Evolutionary conservation across 2,888 invertebrate species (phyloP).

Genomic region (Candidula unifasciata): DNA sequence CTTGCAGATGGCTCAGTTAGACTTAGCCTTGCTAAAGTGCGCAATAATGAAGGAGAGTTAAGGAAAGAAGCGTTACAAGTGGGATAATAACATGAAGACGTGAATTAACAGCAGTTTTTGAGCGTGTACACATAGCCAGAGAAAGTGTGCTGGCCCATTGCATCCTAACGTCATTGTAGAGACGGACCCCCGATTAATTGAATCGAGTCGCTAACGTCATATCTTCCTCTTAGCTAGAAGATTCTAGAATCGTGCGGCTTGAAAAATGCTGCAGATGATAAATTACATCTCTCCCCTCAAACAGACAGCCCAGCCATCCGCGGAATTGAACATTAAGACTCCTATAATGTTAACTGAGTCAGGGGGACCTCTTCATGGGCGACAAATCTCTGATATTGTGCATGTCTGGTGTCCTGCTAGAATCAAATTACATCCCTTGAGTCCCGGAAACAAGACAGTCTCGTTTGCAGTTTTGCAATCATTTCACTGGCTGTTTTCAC

Average conservation of each 20-base stretch:
- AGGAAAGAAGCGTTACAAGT: too few relatives aligned
- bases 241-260: neutral
- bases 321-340: neutral
- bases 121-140: too few relatives aligned
- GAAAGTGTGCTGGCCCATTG: too few relatives aligned
- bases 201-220: neutral
- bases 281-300: neutral
- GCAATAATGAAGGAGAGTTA: too few relatives aligned
- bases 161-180: too few relatives aligned
- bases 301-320: neutral
- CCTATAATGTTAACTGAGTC: neutral
- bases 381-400: neutral
- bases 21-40: too few relatives aligned
- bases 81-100: too few relatives aligned
- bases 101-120: too few relatives aligned
- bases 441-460: neutral
- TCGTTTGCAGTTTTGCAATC: too few relatives aligned
- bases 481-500: too few relatives aligned
- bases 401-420: neutral
- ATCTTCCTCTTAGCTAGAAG: neutral
- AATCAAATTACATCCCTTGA: conserved; percentile 6
- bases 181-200: too few relatives aligned
- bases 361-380: neutral
- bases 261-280: neutral
- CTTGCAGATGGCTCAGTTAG: too few relatives aligned